Conservation (phyloP, 2,888 invertebrate genomes). For the Pachliopta kotzebuea region DNA sequence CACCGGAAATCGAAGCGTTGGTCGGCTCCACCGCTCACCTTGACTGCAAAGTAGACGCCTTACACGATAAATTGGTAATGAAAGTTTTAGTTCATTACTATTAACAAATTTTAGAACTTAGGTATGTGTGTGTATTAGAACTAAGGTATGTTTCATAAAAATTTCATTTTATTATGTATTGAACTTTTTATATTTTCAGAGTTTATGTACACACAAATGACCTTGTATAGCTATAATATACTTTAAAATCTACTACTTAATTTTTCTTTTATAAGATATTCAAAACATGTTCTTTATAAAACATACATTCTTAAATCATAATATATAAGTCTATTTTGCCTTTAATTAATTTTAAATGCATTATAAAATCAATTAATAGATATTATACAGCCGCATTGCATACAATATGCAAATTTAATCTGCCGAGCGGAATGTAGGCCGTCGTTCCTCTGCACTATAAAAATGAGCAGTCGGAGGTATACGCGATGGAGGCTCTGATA, state of each 20-base stretch:
- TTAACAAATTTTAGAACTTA: too few species aligned
- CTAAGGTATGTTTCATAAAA: too few species aligned
- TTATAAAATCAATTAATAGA: conserved; percentile 18
- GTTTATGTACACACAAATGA: too few species aligned
- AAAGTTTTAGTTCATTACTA: neutral
- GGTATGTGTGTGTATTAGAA: too few species aligned
- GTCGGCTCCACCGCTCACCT: conserved; percentile 72
- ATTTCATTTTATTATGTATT: too few species aligned
- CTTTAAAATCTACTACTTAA: too few species aligned
- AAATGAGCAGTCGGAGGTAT: conserved; percentile 4
- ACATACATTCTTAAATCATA: neutral
- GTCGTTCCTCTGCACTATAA: conserved; percentile 8
- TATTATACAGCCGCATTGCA: conserved; percentile 16
- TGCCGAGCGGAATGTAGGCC: conserved; percentile 21
- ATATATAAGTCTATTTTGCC: neutral
- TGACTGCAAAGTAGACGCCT: conserved; percentile 74
- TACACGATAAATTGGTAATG: conserved; percentile 76
- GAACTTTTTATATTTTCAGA: too few species aligned
- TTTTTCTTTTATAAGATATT: neutral
- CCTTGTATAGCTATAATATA: too few species aligned
- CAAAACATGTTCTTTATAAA: neutral
- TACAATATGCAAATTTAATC: conserved; percentile 23
- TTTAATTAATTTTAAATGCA: conserved; percentile 1
- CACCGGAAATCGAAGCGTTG: conserved; percentile 68
- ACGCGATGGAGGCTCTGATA: neutral